Evolutionary conservation across 1,140 invertebrate species (phyloP).

Genomic region (Anastrepha obliqua): DNA sequence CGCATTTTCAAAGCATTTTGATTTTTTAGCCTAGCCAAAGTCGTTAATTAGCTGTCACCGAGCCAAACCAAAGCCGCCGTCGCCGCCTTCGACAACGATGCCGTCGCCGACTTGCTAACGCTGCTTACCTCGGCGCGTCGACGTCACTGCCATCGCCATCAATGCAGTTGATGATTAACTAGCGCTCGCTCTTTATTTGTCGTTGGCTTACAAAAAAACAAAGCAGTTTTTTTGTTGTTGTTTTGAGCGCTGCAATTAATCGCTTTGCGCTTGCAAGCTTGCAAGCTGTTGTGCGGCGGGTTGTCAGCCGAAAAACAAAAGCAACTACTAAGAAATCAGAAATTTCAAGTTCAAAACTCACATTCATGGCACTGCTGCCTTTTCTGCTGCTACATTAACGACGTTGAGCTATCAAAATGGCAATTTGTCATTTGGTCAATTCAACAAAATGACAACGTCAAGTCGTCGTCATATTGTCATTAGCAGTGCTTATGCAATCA

Average conservation of each 20-base stretch:
- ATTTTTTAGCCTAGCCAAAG: not conserved
- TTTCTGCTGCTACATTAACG: not conserved
- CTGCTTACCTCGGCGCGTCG: not conserved
- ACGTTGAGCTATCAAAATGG: not conserved
- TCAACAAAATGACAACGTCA: not conserved
- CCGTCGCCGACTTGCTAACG: not conserved
- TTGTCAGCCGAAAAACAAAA: not conserved
- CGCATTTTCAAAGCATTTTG: not conserved
- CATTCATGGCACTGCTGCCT: not conserved
- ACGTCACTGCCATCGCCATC: not conserved
- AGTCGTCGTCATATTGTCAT: conserved; percentile 21
- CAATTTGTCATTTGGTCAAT: conserved; percentile 30
- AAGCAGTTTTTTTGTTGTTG: not conserved
- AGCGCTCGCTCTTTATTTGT: not conserved
- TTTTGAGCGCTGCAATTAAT: conserved; percentile 6
- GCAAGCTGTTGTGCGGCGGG: not conserved
- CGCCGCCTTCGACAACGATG: not conserved
- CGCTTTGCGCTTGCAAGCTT: not conserved
- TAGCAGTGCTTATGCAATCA: conserved; percentile 9
- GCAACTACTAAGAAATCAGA: conserved; percentile 12
- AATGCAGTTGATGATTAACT: not conserved
- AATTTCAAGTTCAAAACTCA: conserved; percentile 36
- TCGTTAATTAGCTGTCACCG: not conserved
- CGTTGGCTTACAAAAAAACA: not conserved
- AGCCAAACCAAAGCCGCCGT: no score